Evolutionary conservation across 2,888 invertebrate species (phyloP).

Genomic region (Thysanoteuthis rhombus): DNA sequence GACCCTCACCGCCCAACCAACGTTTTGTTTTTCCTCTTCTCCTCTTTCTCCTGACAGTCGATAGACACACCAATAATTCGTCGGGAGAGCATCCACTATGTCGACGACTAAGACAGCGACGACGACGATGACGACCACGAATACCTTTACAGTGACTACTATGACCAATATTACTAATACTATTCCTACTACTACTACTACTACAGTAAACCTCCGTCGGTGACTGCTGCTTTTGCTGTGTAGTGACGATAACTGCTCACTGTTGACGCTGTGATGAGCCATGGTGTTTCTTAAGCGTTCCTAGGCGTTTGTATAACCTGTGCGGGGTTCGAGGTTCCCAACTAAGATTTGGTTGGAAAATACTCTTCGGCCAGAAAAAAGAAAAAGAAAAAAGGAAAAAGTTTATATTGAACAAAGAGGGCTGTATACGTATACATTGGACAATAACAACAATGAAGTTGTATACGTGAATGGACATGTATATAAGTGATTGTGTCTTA

Average conservation of each 20-base stretch:
- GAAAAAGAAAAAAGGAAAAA: no score
- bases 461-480: not conserved
- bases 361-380: not conserved
- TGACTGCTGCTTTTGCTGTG: not conserved
- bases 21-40: not conserved
- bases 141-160: not conserved
- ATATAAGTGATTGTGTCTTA: no score
- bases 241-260: not conserved
- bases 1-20: not conserved
- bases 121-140: not conserved
- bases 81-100: not conserved
- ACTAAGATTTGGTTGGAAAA: not conserved
- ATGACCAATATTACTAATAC: not conserved
- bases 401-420: not conserved
- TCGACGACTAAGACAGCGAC: not conserved
- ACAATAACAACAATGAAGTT: no score
- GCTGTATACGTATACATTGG: not conserved
- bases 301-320: not conserved
- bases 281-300: not conserved
- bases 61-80: slow-evolving; percentile 12
- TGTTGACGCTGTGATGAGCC: not conserved
- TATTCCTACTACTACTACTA: not conserved
- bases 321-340: not conserved
- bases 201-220: not conserved
- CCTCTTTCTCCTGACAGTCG: not conserved